phyloP scores from a whole-genome alignment of 2,797 vertebrate genomes.

The Tachyglossus aculeatus region DNA sequence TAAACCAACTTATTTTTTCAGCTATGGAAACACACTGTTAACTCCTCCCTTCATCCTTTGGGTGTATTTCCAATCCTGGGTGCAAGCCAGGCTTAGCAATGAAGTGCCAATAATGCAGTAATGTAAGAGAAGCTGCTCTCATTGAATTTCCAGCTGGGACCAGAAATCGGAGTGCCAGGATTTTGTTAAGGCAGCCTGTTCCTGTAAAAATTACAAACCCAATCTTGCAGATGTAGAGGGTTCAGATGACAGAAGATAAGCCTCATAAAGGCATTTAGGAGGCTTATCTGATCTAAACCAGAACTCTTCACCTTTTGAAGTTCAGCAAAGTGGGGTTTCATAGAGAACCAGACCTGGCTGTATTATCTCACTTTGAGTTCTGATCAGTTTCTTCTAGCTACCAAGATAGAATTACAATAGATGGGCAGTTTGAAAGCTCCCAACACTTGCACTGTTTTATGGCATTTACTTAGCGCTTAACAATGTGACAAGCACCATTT shows the following conservation, averaged over 20 bases:
- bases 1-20: too few species aligned
- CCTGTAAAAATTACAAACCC: neutral
- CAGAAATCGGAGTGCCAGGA: neutral
- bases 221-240: neutral
- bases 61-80: neutral
- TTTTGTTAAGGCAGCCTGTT: neutral
- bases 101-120: neutral
- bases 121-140: neutral
- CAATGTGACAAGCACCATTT: too few species aligned
- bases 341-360: neutral
- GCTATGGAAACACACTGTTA: too few species aligned
- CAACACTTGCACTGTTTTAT: too few species aligned
- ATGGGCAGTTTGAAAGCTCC: too few species aligned
- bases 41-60: neutral
- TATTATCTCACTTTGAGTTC: neutral
- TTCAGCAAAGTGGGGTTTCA: neutral
- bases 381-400: neutral
- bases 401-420: too few species aligned
- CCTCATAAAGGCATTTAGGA: neutral
- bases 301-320: neutral
- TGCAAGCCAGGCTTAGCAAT: neutral
- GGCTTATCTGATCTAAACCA: neutral
- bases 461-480: too few species aligned
- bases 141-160: neutral
- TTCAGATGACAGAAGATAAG: neutral